Evolutionary conservation across 2,797 vertebrate genomes (phyloP).

Genomic region (Acipenser oxyrinchus): DNA sequence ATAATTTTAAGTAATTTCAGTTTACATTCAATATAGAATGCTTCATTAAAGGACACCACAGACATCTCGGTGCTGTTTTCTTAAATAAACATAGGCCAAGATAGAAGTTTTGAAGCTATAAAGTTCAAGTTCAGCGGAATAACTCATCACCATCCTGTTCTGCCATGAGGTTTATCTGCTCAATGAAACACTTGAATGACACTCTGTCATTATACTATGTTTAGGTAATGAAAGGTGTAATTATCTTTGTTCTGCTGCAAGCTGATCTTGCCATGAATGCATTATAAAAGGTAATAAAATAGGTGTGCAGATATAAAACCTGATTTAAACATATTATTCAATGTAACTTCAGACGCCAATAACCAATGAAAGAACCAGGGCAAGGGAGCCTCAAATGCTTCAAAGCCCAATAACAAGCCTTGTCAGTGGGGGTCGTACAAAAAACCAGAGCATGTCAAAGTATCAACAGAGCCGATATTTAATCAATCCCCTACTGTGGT

Average conservation of each 20-base stretch:
- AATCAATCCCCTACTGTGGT: conserved; percentile 34
- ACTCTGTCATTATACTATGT: conserved; percentile 42
- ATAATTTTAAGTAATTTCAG: no score
- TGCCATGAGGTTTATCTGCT: conserved; percentile 54
- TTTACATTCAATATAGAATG: no score
- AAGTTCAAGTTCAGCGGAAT: no score
- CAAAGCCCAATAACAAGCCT: conserved; percentile 34
- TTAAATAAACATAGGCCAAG: no score
- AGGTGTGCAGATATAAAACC: conserved; percentile 51
- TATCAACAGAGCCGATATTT: conserved; percentile 38
- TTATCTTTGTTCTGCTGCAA: conserved; percentile 66
- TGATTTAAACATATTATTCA: conserved; percentile 49
- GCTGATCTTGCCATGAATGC: conserved; percentile 45
- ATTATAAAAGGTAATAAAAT: conserved; percentile 64
- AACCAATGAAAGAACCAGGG: conserved; percentile 36
- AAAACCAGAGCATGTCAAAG: conserved; percentile 28
- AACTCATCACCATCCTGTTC: no score
- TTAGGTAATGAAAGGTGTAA: conserved; percentile 61
- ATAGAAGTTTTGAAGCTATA: no score
- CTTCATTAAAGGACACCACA: no score
- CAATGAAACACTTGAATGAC: conserved; percentile 55
- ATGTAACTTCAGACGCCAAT: conserved; percentile 40
- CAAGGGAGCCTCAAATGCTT: conserved; percentile 36
- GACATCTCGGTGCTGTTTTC: no score
- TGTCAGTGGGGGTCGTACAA: conserved; percentile 28